A percentile compares a stretch with the other conserved stretches of the same genome.
Evolutionary conservation across 1,140 invertebrate genomes (phyloP).

Genomic region (Hyphantria cunea): DNA sequence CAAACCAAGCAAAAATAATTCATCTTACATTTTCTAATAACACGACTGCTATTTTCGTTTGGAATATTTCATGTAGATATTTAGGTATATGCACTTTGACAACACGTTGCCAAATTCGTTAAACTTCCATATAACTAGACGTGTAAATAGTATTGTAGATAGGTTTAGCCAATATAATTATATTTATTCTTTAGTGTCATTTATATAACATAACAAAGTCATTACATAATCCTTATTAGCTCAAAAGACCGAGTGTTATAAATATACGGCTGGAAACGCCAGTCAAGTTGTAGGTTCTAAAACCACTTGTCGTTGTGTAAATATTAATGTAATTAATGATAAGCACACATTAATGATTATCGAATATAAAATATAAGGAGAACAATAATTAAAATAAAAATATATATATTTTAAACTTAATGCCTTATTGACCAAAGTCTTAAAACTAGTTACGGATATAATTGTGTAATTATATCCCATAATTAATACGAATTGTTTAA

Average conservation of each 20-base stretch:
- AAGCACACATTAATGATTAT: constrained; percentile 56
- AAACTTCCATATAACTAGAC: constrained; percentile 49
- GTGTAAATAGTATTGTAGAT: constrained; percentile 72
- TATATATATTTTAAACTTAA: constrained; percentile 80
- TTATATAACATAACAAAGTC: constrained; percentile 27
- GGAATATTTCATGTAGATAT: background rate
- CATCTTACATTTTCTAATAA: constrained; percentile 18
- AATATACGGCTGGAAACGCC: constrained; percentile 18
- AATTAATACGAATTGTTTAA: constrained; percentile 70
- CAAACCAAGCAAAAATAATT: background rate
- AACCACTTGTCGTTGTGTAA: constrained; percentile 48
- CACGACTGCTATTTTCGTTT: constrained; percentile 2
- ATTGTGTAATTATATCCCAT: constrained; percentile 70
- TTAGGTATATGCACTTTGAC: too few relatives aligned
- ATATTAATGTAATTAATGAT: constrained; percentile 74
- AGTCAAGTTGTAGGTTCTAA: constrained; percentile 31
- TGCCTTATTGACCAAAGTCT: constrained; percentile 81
- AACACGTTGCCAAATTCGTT: constrained; percentile 59
- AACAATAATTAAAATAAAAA: constrained; percentile 81
- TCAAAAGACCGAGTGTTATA: constrained; percentile 39
- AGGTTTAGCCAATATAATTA: constrained; percentile 56
- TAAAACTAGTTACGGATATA: constrained; percentile 78
- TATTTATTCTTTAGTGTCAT: constrained; percentile 54
- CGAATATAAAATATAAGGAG: constrained; percentile 74
- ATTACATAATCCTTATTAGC: constrained; percentile 33